A percentile compares a stretch with the other conserved stretches of the same genome.
These are phyloP conservation scores for Neogobius melanostomus DNA, from an alignment of 2,113 vertebrate genomes.

Conservation along the genomic window DNA sequence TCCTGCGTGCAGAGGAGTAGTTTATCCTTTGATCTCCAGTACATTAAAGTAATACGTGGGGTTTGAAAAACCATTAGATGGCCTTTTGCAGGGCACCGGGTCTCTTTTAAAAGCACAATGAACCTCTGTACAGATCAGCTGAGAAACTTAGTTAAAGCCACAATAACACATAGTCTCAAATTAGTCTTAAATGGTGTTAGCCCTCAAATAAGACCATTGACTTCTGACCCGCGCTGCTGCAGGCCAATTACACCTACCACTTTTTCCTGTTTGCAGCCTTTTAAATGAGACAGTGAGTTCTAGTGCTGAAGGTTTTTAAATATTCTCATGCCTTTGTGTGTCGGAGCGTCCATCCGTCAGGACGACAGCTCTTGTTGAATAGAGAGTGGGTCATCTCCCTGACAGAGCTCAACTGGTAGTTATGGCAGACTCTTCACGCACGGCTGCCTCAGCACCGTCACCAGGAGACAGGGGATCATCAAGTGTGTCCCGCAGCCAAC, in stretches of 20 bases:
- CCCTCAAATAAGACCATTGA: slow-evolving; percentile 69
- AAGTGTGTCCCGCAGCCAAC: slow-evolving; percentile 50
- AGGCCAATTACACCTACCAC: slow-evolving; percentile 68
- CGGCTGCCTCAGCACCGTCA: slow-evolving; percentile 67
- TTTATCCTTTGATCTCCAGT: slow-evolving; percentile 68
- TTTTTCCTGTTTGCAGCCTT: slow-evolving; percentile 47
- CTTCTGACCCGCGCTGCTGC: slow-evolving; percentile 55
- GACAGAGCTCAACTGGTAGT: slow-evolving; percentile 77
- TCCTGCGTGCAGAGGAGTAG: slow-evolving; percentile 49
- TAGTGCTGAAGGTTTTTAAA: slow-evolving; percentile 41
- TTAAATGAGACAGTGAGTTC: slow-evolving; percentile 21
- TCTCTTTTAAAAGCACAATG: slow-evolving; percentile 71
- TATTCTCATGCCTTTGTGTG: slow-evolving; percentile 62
- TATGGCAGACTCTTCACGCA: slow-evolving; percentile 69
- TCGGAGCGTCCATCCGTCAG: slow-evolving; percentile 49
- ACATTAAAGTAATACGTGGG: slow-evolving; percentile 70
- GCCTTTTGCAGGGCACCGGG: slow-evolving; percentile 66
- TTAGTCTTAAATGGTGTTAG: slow-evolving; percentile 74
- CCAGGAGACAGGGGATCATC: slow-evolving; percentile 66
- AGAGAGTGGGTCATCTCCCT: slow-evolving; percentile 70
- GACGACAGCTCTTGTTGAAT: slow-evolving; percentile 62
- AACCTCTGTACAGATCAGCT: slow-evolving; percentile 67
- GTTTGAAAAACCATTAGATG: slow-evolving; percentile 72
- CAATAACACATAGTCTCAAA: slow-evolving; percentile 70
- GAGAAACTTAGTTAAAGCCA: slow-evolving; percentile 71